Conservation (phyloP, 2,888 invertebrate genomes). For the Torymus texanus region DNA sequence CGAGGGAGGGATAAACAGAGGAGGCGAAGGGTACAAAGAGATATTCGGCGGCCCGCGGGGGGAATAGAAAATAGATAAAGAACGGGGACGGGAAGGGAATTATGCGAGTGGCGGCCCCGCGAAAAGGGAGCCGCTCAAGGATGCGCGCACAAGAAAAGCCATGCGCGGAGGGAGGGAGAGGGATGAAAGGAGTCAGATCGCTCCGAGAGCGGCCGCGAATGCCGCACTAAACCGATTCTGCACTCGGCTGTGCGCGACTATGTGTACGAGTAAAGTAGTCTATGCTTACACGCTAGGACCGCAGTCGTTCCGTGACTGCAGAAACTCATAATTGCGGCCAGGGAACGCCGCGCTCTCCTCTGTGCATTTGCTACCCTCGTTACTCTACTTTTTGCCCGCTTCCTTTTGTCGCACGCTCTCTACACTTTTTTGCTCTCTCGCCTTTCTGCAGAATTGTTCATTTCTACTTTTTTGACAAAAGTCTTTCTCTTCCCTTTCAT, state of each 20-base stretch:
- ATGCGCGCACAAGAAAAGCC: background rate
- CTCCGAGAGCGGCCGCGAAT: background rate
- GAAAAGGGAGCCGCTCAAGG: no score
- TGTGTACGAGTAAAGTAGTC: no score
- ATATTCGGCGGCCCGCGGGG: background rate
- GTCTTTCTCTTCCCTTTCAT: background rate
- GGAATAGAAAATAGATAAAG: slow-evolving; percentile 50
- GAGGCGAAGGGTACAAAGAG: background rate
- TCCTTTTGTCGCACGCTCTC: no score
- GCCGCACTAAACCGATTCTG: no score
- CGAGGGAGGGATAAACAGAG: slow-evolving; percentile 14
- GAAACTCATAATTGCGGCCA: background rate
- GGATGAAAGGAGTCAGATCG: background rate
- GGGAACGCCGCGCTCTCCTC: background rate
- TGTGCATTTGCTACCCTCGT: background rate
- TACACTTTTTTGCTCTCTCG: no score
- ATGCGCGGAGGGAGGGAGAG: background rate
- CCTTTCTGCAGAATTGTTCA: no score
- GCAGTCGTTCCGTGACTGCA: slow-evolving; percentile 14
- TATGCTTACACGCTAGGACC: no score
- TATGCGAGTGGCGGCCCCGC: slow-evolving; percentile 17
- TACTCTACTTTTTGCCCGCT: no score
- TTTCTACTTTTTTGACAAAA: no score
- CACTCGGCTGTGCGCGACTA: no score
- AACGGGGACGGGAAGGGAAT: background rate